Evolutionary conservation across 92 coral and sea anemone genomes (phyloP), one percentile per base, ranked within the genome.

Genomic region (Muricea muricata): DNA sequence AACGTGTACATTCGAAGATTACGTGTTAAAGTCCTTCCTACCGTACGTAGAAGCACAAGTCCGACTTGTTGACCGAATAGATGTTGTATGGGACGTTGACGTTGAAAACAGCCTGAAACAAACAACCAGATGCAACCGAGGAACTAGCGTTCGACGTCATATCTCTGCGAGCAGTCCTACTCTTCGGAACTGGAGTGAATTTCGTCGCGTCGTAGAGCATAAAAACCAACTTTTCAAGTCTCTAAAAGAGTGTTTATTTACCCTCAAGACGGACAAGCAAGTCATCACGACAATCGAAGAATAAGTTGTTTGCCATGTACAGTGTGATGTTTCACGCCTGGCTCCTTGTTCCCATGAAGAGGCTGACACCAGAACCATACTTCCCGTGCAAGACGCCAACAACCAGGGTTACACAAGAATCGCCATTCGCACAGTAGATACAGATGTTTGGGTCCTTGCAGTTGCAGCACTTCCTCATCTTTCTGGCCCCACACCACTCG

Each of bases 131-230:
- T 17, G 20, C 20, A 54, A 54, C 61, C 61, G 61, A 54, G 94
- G 94, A 33, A 84, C 85, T 48, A 60, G 86, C 61, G 86, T 85
- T 28, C n/a, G n/a, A n/a, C n/a, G n/a, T n/a, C n/a, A n/a, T n/a
- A n/a, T n/a, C n/a, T n/a, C n/a, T n/a, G n/a, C n/a, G n/a, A n/a
- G n/a, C n/a, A n/a, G n/a, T n/a, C n/a, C n/a, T n/a, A n/a, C n/a
- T n/a, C n/a, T 75, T 33, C 73, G 86, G 54, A 35, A 85, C 10
- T 85, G 84, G 89, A 35, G 81, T 58, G 87, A 85, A 29, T 85
- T 89, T 85, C 60, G 74, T 33, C 34, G 65, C 1, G 84, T 83
- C 1, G 91, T 82, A 23, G 91, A 41, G 58, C 82, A 87, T 71
- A 87, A 87, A 61, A 54, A 24, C 21, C 78, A 74, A 82, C 91